A percentile compares a stretch with the other conserved stretches of the same genome.
These are phyloP conservation scores for Drosophila willistoni DNA, from an alignment of 1,140 invertebrate genomes.

Conservation along the genomic window DNA sequence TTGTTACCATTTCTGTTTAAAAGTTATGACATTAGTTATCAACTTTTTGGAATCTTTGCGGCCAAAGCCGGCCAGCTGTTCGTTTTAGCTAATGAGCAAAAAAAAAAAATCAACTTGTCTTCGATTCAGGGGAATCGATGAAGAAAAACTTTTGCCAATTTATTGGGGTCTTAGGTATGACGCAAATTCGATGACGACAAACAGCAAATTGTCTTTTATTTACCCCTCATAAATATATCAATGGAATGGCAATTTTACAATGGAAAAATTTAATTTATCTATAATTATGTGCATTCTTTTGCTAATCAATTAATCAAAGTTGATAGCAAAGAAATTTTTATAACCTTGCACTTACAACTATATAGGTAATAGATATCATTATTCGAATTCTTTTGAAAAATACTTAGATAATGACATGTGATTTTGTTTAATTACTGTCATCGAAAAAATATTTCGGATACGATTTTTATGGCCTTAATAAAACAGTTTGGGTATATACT, in stretches of 20 bases:
- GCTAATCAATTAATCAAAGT: too few species aligned
- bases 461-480: too few species aligned
- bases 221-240: not conserved
- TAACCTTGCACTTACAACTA: not conserved
- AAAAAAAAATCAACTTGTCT: not conserved
- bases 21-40: constrained; percentile 57
- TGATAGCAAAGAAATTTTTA: not conserved
- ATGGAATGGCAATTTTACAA: not conserved
- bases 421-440: too few species aligned
- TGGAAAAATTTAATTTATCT: not conserved
- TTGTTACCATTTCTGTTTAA: constrained; percentile 39
- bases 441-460: too few species aligned
- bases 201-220: not conserved
- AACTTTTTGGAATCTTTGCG: constrained; percentile 34
- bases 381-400: too few species aligned
- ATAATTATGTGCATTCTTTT: not conserved
- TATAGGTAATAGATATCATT: too few species aligned
- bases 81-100: constrained; percentile 36
- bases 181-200: not conserved
- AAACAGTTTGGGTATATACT: too few species aligned
- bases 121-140: too few species aligned
- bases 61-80: constrained; percentile 18
- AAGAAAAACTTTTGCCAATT: not conserved
- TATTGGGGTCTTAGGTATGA: constrained; percentile 4
- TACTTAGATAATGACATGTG: too few species aligned